phyloP scores from a whole-genome alignment of 1,140 invertebrate genomes.

The Drosophila hydei region DNA sequence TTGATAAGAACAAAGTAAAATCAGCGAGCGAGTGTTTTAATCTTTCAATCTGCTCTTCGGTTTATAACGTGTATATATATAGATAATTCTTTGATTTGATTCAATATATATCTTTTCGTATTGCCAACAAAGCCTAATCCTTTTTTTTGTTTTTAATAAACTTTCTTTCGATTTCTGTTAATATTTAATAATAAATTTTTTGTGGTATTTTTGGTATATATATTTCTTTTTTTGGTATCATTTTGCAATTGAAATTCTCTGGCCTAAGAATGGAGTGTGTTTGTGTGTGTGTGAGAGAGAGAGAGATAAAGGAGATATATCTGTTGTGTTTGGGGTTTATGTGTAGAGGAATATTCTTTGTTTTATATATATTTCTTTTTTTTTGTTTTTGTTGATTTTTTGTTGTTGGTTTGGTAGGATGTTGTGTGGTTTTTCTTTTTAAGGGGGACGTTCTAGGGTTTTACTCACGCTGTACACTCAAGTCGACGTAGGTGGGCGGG shows the following conservation, averaged over 20 bases:
- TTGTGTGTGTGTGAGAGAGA: conserved; percentile 16
- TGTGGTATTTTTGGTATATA: conserved; percentile 23
- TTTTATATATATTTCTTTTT: background rate
- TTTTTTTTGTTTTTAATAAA: conserved; percentile 9
- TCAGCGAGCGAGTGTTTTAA: conserved; percentile 61
- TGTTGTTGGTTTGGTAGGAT: conserved; percentile 4
- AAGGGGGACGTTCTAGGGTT: conserved; percentile 9
- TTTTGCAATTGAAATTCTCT: conserved; percentile 22
- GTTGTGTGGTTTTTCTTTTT: background rate
- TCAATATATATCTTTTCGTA: conserved; percentile 18
- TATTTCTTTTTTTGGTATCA: conserved; percentile 17
- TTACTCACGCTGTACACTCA: conserved; percentile 89
- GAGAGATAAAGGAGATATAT: conserved; percentile 38
- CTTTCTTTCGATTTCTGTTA: conserved; percentile 19
- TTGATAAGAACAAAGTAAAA: conserved; percentile 72
- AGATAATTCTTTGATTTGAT: background rate
- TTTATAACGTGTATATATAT: background rate
- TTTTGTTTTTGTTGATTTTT: background rate
- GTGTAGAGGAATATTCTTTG: background rate
- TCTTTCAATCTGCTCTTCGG: conserved; percentile 56
- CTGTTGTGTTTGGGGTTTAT: background rate
- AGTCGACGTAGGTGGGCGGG: conserved; percentile 87
- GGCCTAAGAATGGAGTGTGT: conserved; percentile 28
- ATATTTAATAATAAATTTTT: conserved; percentile 15
- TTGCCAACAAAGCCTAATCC: conserved; percentile 39